These are phyloP conservation scores for Hyposoter didymator DNA, from an alignment of 2,888 invertebrate species.

Conservation along the genomic window DNA sequence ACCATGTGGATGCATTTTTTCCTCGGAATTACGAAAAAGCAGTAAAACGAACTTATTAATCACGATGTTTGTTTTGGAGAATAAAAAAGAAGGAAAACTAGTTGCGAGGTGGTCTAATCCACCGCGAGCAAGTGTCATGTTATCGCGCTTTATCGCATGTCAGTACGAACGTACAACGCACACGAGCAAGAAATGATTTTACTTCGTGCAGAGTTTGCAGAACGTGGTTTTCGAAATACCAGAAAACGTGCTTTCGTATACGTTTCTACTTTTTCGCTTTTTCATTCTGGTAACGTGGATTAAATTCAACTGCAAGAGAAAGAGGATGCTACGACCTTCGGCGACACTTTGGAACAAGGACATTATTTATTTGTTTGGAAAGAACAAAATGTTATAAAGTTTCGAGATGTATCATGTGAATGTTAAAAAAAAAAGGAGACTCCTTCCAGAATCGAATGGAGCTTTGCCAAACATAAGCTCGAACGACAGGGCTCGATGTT, in stretches of 20 bases:
- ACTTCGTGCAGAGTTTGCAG: conserved; percentile 58
- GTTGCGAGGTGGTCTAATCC: background rate
- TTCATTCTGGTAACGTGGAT: conserved; percentile 29
- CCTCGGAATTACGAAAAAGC: background rate
- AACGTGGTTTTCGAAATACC: conserved; percentile 49
- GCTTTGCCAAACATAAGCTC: background rate
- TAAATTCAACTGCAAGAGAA: conserved; percentile 14
- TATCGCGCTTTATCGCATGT: conserved; percentile 27
- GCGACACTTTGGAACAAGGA: conserved; percentile 7
- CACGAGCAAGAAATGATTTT: conserved; percentile 29
- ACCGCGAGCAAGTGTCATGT: conserved; percentile 19
- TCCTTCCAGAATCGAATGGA: background rate
- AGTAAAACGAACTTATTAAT: background rate
- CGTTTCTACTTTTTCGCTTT: conserved; percentile 20
- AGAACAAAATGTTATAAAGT: background rate
- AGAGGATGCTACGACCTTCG: background rate
- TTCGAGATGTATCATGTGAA: background rate
- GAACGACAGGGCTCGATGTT: background rate
- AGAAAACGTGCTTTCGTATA: conserved; percentile 42
- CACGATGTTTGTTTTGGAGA: background rate
- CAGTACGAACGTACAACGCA: background rate
- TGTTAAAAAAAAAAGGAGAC: background rate
- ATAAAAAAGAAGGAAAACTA: conserved; percentile 6
- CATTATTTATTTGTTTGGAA: conserved; percentile 20
- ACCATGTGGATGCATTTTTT: conserved; percentile 9